Conservation (phyloP, 2,797 vertebrate genomes). For the Lycodopsis pacificus region DNA sequence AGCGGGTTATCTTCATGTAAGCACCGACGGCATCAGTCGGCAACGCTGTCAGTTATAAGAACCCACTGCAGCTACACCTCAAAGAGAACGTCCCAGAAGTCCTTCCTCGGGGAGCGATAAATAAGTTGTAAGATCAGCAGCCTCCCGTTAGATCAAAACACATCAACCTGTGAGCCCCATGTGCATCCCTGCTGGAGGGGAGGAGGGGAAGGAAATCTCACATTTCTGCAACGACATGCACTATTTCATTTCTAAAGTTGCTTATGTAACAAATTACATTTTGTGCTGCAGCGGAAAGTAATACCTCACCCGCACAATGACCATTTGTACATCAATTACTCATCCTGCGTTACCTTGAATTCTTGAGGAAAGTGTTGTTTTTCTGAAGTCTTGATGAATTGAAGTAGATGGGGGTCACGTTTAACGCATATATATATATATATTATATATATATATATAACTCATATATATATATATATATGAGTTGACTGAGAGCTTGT, state of each 20-base stretch:
- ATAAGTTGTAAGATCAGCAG: constrained; percentile 64
- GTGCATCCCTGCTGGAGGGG: constrained; percentile 30
- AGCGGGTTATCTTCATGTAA: constrained; percentile 29
- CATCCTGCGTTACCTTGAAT: neutral
- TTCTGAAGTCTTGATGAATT: neutral
- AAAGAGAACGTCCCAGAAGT: constrained; percentile 41
- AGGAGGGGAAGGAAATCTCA: neutral
- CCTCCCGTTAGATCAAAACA: constrained; percentile 55
- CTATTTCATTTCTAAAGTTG: constrained; percentile 11
- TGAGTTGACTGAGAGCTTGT: too few relatives aligned
- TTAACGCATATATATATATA: too few relatives aligned
- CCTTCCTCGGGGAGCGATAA: constrained; percentile 47
- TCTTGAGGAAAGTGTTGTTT: neutral
- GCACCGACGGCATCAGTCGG: constrained; percentile 27
- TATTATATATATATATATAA: too few relatives aligned
- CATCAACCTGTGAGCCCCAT: constrained; percentile 32
- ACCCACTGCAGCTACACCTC: constrained; percentile 39
- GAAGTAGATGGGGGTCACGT: neutral
- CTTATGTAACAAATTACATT: constrained; percentile 11
- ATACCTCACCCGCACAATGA: neutral
- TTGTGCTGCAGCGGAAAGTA: neutral
- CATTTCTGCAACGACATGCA: constrained; percentile 6
- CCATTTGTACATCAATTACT: neutral
- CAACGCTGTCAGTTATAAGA: constrained; percentile 41
- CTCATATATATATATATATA: too few relatives aligned